A percentile compares a stretch with the other conserved stretches of the same genome.
Evolutionary conservation across 2,113 vertebrate genomes (phyloP).

Genomic region (Chinchilla lanigera): DNA sequence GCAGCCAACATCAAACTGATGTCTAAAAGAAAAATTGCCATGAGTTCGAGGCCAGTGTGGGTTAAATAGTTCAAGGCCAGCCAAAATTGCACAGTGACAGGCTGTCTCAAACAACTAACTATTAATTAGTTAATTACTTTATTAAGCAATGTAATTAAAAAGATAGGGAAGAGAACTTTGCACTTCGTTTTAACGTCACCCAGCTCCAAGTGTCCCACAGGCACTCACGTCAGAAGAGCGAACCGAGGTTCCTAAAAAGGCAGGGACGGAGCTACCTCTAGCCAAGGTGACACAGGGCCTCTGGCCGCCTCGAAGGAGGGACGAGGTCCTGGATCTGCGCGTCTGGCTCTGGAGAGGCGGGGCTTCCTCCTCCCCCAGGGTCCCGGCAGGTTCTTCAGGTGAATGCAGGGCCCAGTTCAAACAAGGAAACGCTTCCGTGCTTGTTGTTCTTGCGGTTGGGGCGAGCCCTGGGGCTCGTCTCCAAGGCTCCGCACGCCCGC

Average conservation of each 20-base stretch:
- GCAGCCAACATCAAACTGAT: neutral
- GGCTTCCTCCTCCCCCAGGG: fast-evolving
- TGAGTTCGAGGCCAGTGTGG: neutral
- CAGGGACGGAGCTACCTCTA: neutral
- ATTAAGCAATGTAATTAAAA: neutral
- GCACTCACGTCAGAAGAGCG: fast-evolving
- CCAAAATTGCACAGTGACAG: neutral
- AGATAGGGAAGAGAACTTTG: neutral
- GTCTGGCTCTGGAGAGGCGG: neutral
- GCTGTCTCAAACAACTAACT: neutral
- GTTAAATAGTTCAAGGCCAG: neutral
- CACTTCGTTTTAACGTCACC: neutral
- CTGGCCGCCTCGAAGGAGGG: fast-evolving
- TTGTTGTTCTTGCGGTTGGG: neutral
- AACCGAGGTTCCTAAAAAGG: neutral
- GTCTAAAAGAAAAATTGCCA: neutral
- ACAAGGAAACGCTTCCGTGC: neutral
- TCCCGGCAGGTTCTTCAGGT: neutral
- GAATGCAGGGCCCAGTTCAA: neutral
- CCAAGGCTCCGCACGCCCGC: neutral
- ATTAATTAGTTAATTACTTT: neutral
- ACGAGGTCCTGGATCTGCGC: neutral
- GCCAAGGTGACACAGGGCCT: neutral
- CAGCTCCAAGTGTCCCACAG: too few species aligned
- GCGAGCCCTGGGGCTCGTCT: neutral